These are phyloP conservation scores for Solea senegalensis DNA, from an alignment of 2,113 vertebrate genomes.

Conservation along the genomic window DNA sequence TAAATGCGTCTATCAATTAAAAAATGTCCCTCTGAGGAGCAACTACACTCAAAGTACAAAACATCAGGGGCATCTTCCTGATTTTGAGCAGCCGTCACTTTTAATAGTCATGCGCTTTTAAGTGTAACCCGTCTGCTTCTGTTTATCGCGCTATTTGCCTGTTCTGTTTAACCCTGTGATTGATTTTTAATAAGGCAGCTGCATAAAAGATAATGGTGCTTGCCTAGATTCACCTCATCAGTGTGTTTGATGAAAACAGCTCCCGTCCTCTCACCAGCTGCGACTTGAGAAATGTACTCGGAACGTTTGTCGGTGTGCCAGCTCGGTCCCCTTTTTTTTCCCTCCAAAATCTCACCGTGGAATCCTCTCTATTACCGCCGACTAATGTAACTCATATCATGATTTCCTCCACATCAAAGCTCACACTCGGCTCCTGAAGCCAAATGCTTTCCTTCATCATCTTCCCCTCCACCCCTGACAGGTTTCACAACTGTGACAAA, in stretches of 20 bases:
- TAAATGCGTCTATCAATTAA: constrained; percentile 14
- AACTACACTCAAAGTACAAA: constrained; percentile 5
- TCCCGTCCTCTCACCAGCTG: constrained; percentile 18
- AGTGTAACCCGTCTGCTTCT: constrained; percentile 14
- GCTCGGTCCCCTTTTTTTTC: constrained; percentile 27
- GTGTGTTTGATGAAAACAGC: constrained; percentile 19
- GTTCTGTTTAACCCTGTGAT: constrained; percentile 29
- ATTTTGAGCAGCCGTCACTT: constrained; percentile 18
- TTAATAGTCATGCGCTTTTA: constrained; percentile 21
- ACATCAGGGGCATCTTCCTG: constrained; percentile 9
- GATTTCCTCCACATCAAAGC: constrained; percentile 35
- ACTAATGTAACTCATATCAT: constrained; percentile 51
- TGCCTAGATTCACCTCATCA: constrained; percentile 41
- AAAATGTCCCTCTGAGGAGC: not conserved
- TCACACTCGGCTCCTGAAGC: constrained; percentile 15
- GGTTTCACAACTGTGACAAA: constrained; percentile 33
- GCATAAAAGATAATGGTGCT: constrained; percentile 19
- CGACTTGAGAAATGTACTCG: constrained; percentile 25
- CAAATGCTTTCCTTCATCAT: constrained; percentile 12
- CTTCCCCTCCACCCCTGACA: constrained; percentile 32
- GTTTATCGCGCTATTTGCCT: constrained; percentile 23
- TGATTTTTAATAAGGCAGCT: constrained; percentile 43
- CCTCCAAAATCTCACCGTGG: constrained; percentile 33
- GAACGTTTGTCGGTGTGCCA: not conserved
- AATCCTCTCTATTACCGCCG: constrained; percentile 35